Evolutionary conservation across 1,140 invertebrate species (phyloP).

Genomic region (Drosophila paulistorum): DNA sequence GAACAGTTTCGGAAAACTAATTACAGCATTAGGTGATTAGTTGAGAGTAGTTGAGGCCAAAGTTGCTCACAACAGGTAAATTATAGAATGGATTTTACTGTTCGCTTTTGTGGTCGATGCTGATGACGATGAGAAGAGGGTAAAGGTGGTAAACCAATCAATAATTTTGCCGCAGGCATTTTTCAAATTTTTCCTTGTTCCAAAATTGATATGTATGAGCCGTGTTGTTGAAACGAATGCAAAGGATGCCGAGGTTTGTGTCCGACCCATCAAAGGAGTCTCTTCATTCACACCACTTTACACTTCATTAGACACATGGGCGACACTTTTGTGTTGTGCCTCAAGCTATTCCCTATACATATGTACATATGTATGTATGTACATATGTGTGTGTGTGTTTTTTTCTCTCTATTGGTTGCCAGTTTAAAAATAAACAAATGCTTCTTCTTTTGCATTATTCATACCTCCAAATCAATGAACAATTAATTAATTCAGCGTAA

Average conservation of each 20-base stretch:
- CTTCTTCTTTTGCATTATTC: conserved; percentile 8
- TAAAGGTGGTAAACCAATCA: conserved; percentile 36
- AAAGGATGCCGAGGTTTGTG: background rate
- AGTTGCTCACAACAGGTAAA: background rate
- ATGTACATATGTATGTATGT: background rate
- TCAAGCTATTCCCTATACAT: background rate
- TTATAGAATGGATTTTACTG: conserved; percentile 2
- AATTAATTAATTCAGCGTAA: conserved; percentile 78
- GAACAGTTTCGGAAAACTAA: conserved; percentile 30
- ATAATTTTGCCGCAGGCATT: conserved; percentile 51
- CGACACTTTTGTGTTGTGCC: conserved; percentile 29
- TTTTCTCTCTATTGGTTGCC: conserved; percentile 42
- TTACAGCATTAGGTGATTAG: conserved; percentile 26
- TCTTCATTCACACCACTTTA: conserved; percentile 73
- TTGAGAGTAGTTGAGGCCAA: background rate
- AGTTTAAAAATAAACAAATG: conserved; percentile 70
- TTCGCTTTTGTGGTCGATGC: background rate
- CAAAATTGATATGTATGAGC: conserved; percentile 1
- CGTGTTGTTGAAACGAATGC: background rate
- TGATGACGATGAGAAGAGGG: background rate
- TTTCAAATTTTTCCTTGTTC: conserved; percentile 21
- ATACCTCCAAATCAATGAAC: conserved; percentile 60
- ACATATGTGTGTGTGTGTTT: background rate
- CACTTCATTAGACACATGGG: conserved; percentile 64
- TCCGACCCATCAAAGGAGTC: conserved; percentile 63